A percentile compares a stretch with the other conserved stretches of the same genome.
These are phyloP conservation scores for Cathartes aura DNA, from an alignment of 2,113 vertebrate species.

Conservation along the genomic window DNA sequence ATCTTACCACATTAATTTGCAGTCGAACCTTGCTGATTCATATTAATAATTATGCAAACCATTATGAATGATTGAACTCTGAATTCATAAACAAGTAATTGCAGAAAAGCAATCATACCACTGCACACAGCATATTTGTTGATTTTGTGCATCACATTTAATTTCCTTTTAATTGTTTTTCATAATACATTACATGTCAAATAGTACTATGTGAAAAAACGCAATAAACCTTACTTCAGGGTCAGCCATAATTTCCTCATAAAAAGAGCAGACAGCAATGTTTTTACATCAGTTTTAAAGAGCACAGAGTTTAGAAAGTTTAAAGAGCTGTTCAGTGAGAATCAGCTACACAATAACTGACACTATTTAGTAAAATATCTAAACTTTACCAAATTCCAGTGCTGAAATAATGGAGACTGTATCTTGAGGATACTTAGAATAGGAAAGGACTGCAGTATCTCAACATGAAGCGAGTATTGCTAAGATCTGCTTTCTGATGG, in stretches of 20 bases:
- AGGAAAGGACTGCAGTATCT: background rate
- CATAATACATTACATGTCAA: background rate
- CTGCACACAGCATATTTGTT: background rate
- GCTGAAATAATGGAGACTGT: background rate
- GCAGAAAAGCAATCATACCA: background rate
- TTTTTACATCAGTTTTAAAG: background rate
- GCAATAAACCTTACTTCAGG: background rate
- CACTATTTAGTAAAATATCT: background rate
- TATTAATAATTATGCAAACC: background rate
- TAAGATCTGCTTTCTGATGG: background rate
- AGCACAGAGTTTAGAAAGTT: background rate
- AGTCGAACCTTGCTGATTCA: background rate
- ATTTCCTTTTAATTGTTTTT: slow-evolving; percentile 39
- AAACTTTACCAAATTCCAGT: background rate
- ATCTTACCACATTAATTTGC: background rate
- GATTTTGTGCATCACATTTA: background rate
- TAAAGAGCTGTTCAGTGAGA: background rate
- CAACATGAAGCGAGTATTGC: background rate
- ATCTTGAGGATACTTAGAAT: background rate
- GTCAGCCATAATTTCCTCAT: background rate
- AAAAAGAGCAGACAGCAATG: background rate
- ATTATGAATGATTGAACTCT: background rate
- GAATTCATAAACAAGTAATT: background rate
- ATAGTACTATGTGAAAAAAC: background rate
- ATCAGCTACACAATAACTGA: background rate